Conservation (phyloP, 1,140 invertebrate genomes). For the Druon quercuslanigerum region DNA sequence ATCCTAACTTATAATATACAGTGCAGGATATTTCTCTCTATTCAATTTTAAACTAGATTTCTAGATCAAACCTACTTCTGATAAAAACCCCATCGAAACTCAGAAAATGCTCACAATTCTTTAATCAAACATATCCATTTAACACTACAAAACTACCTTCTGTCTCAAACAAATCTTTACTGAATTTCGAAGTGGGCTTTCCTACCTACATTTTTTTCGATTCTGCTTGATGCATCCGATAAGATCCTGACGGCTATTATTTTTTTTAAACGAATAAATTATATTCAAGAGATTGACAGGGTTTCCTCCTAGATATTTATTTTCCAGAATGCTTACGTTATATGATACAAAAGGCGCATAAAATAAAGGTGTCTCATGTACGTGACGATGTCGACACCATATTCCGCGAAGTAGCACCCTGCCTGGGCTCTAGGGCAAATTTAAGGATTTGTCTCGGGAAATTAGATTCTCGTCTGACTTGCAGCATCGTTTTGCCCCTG, state of each 20-base stretch:
- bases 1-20: slow-evolving; percentile 40
- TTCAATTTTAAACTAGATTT: background rate
- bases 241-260: slow-evolving; percentile 23
- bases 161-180: background rate
- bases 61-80: background rate
- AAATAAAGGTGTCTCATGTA: slow-evolving; percentile 46
- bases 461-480: slow-evolving; percentile 74
- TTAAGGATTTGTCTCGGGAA: slow-evolving; percentile 75
- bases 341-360: background rate
- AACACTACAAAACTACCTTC: too few relatives aligned
- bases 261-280: background rate
- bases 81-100: background rate
- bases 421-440: slow-evolving; percentile 66
- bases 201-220: background rate
- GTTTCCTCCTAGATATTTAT: background rate
- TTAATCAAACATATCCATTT: too few relatives aligned
- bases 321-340: background rate
- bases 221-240: background rate
- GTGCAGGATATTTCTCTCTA: slow-evolving; percentile 61
- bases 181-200: background rate
- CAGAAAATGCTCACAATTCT: background rate
- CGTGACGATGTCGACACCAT: slow-evolving; percentile 55
- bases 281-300: background rate
- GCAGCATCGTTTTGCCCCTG: slow-evolving; percentile 60
- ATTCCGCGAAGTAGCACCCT: slow-evolving; percentile 61